Evolutionary conservation across 2,797 vertebrate genomes (phyloP).

Genomic region (Eleutherodactylus coqui): DNA sequence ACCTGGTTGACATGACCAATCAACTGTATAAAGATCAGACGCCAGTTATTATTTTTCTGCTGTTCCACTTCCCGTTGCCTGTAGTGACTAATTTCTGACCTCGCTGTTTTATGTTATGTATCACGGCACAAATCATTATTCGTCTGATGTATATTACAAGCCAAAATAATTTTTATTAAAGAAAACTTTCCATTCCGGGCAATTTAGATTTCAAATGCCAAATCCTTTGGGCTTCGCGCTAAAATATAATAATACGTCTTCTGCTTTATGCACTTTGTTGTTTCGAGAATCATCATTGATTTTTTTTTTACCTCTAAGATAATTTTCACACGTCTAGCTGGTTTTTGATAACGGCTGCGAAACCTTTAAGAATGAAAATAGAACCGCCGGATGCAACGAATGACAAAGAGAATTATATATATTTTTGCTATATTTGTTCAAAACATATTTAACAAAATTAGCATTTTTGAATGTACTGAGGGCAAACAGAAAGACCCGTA

Average conservation of each 20-base stretch:
- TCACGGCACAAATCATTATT: constrained; percentile 61
- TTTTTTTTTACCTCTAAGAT: constrained; percentile 70
- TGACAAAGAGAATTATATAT: neutral
- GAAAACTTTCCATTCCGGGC: constrained; percentile 62
- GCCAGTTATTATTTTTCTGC: constrained; percentile 65
- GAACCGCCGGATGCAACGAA: neutral
- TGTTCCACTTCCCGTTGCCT: constrained; percentile 37
- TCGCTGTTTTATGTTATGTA: constrained; percentile 50
- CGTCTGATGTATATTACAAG: constrained; percentile 58
- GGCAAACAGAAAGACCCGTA: no score
- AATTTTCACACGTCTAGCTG: constrained; percentile 63
- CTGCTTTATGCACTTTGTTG: constrained; percentile 55
- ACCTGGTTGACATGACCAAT: constrained; percentile 7
- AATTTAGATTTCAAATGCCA: constrained; percentile 61
- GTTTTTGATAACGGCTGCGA: constrained; percentile 55
- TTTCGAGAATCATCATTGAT: constrained; percentile 65
- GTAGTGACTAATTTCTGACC: constrained; percentile 47
- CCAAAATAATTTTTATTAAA: constrained; percentile 63
- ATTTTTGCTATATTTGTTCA: neutral
- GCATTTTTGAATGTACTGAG: no score
- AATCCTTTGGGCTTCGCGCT: constrained; percentile 51
- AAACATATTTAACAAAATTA: neutral
- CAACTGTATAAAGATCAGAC: constrained; percentile 70
- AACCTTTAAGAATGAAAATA: constrained; percentile 3
- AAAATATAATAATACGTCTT: constrained; percentile 61